Evolutionary conservation across 1,140 invertebrate species (phyloP), one percentile per base, ranked within the genome.

Genomic region (Metopolophium dirhodum): DNA sequence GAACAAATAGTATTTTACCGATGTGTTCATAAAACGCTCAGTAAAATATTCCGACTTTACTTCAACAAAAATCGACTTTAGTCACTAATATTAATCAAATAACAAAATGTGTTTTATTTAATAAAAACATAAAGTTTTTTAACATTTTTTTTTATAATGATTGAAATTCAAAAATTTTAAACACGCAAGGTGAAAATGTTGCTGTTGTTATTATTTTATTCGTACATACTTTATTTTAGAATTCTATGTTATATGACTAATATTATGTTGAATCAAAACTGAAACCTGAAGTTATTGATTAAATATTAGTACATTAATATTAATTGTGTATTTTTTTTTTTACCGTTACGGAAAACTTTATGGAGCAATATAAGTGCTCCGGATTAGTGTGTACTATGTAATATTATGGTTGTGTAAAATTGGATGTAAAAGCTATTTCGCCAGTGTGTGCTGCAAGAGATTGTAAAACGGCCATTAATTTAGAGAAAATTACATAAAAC

Each of bases 351-450:
- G 7, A n/a, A 77, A 77, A n/a, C 61, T n/a, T n/a, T 68, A n/a
- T 77, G 18, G 14, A n/a, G 30, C 30, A 77, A 77, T 77, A 77
- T n/a, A 77, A 7, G 30, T 77, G 61, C 18, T 77, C 30, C 14
- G 61, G 61, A 77, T 77, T 35, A 77, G 30, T 77, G 61, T 18
- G 30, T 35, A 77, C 14, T 77, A 30, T 18, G 14, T n/a, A 18
- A 68, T 68, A 68, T 30, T 68, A 68, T 68, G 61, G 61, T 68
- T n/a, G 4, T 77, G n/a, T 77, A 77, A n/a, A 77, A 77, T n/a
- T 77, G 61, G 61, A 77, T 77, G 61, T 77, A n/a, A 77, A 77
- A 35, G 61, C 61, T 77, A 77, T 77, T 77, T 77, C n/a, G 61
- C 30, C 57, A n/a, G 61, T 0, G 30, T 77, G 61, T 77, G n/a